Evolutionary conservation across 2,113 vertebrate genomes (phyloP), one percentile per base, ranked within the genome.

Genomic region (Poeciliopsis turrubarensis): DNA sequence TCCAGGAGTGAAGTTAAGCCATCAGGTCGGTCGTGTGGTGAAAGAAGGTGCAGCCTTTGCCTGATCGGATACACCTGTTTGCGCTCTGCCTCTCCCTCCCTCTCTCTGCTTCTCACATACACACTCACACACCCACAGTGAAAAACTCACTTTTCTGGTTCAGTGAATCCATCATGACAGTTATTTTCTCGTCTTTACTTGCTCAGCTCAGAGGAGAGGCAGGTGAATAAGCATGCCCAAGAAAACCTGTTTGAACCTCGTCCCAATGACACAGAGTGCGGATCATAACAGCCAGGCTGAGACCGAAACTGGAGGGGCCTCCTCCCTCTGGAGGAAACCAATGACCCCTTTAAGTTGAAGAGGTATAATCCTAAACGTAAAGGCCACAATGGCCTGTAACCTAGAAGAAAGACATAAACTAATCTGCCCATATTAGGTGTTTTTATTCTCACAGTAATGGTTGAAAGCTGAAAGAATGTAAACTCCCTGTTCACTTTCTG

Each of bases 51-150:
- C 77, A 78, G 77, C 83, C 83, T 31, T 39, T 85, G 90, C 84
- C 83, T 90, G 86, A 80, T 81, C 68, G n/a, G 76, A 85, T 92
- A 88, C 91, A 93, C 91, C 91, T 92, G 92, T 91, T 87, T 88
- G 70, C 65, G 62, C 64, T 72, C 27, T 72, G 41, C 80, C 73
- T 68, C 47, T 17, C 73, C 70, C 75, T 73, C 41, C 39, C 69
- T 4, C 70, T 70, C 61, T 70, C 68, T 73, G 25, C 29, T 37
- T 60, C 39, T 25, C 54, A 12, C 32, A 68, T 69, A 25, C 76
- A 34, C 64, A 68, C 72, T 19, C 1, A 12, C 14, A 15, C 64
- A 68, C 72, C 25, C 1, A 12, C 14, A 15, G 19, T 0, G 3
- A 8, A 44, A 70, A 90, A 93, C 75, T 79, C 73, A 72, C 80